Percentiles rank a stretch among this genome's conserved stretches.
Conservation (phyloP, 2,797 vertebrate genomes). For the Dendrocincla fuliginosa region DNA sequence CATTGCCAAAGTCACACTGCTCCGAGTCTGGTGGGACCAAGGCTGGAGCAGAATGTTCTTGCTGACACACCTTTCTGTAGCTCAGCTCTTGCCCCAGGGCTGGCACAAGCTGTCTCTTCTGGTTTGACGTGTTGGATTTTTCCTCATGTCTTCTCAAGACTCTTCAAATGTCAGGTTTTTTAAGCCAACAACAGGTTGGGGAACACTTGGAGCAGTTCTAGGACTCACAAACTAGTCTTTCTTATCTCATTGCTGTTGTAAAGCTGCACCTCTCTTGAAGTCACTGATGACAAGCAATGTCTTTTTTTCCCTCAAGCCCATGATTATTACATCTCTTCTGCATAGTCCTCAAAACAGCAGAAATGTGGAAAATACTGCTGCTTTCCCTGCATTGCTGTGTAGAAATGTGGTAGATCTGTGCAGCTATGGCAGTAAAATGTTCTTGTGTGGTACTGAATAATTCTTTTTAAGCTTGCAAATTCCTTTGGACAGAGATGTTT, state of each 20-base stretch:
- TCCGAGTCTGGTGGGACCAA: rapidly evolving
- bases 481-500: not conserved
- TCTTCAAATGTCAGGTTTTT: not conserved
- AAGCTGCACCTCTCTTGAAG: not conserved
- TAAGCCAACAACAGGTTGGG: not conserved
- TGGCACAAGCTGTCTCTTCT: not conserved
- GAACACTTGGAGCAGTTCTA: not conserved
- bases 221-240: too few species aligned
- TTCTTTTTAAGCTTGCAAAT: not conserved
- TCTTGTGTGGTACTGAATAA: not conserved
- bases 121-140: rapidly evolving
- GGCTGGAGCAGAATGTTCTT: not conserved
- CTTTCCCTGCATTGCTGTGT: not conserved
- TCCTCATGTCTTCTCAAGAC: not conserved
- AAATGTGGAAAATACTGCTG: not conserved
- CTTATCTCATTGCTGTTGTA: not conserved
- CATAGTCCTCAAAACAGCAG: not conserved
- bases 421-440: rapidly evolving
- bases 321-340: not conserved
- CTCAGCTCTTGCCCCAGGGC: not conserved
- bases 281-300: not conserved
- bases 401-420: not conserved
- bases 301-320: not conserved
- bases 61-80: not conserved
- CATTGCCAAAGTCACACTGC: not conserved